Evolutionary conservation across 2,113 vertebrate genomes (phyloP), one percentile per base, ranked within the genome.

Genomic region (Nycticorax nycticorax): DNA sequence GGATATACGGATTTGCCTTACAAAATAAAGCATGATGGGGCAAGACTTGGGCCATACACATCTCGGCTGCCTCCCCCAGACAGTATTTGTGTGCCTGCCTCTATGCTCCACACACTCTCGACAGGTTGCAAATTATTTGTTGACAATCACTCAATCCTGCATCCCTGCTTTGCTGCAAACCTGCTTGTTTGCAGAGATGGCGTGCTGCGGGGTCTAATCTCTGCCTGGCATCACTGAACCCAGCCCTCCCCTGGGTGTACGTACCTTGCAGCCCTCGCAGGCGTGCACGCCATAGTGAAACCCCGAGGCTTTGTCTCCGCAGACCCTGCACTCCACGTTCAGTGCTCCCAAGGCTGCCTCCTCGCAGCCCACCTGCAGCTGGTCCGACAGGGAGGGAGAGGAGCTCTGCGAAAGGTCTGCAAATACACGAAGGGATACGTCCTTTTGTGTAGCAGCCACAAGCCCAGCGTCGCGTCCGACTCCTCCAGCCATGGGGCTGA

Each of bases 271-370:
- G 80, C 99, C 99, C 97, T 99, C 99, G 2, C 99, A 99, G 22
- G 99, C 99, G 1, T 99, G 99, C 26, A 99, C 99, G 0, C 99
- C 99, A 1, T 99, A 99, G 98, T 99, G 99, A 92, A 99, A 99
- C 50, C 99, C 99, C 0, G 99, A 99, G 32, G 99, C 99, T 97
- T 98, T 99, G 98, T 99, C 99, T 63, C 99, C 99, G 5, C 99
- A 99, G 92, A 99, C 99, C 50, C 99, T 99, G 96, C 99, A 99
- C 96, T 99, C 99, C 96, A 99, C 98, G 15, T 98, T 99, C 94
- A 99, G 99, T 4, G 97, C 98, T 64, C 98, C 78, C 14, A 96
- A 92, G 1, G 98, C 85, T 26, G 94, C 97, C 71, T 99, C 99
- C 39, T 99, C 99, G 15, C 98, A 98, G 92, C 98, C 99, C 89